Evolutionary conservation across 2,797 vertebrate genomes (phyloP).

Genomic region (Eurystomus glaucurus): DNA sequence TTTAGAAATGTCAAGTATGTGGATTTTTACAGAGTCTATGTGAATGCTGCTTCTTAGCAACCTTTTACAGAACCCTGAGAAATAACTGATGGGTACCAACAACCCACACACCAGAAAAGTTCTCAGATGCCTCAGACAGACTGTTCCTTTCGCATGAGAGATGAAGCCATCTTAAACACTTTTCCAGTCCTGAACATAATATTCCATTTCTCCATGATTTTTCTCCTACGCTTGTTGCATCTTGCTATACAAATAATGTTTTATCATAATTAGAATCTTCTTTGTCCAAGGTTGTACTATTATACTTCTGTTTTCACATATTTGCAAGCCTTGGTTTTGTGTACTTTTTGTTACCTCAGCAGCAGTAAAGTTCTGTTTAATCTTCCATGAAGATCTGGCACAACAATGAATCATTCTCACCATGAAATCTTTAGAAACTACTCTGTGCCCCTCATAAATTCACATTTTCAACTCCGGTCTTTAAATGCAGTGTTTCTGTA

Average conservation of each 20-base stretch:
- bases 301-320: background rate
- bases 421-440: background rate
- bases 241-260: background rate
- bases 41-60: background rate
- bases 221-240: background rate
- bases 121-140: background rate
- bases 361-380: conserved; percentile 57
- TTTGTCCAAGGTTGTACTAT: background rate
- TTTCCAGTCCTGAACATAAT: background rate
- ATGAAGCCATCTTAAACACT: background rate
- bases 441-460: background rate
- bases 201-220: background rate
- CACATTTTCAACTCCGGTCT: background rate
- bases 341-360: conserved; percentile 49
- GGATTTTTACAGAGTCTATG: background rate
- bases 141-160: background rate
- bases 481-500: background rate
- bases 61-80: background rate
- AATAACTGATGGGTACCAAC: background rate
- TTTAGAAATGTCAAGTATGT: background rate
- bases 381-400: conserved; percentile 27
- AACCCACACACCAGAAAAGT: background rate
- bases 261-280: background rate
- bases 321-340: background rate
- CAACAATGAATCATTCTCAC: conserved; percentile 41